Conservation (phyloP, 2,113 vertebrate genomes). For the Aleadryas rufinucha region DNA sequence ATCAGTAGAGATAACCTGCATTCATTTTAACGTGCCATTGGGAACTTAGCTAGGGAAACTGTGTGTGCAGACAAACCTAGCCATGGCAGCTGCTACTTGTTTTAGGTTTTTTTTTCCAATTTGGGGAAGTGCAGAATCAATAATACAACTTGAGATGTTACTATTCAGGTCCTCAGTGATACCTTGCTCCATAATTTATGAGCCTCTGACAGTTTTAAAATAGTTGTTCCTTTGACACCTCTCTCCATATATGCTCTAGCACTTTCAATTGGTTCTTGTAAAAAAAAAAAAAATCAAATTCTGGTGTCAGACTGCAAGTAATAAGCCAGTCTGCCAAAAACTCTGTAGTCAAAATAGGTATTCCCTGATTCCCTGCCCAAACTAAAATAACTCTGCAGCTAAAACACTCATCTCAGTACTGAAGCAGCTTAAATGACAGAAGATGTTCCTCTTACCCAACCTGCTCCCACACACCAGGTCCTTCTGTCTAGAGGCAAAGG, state of each 20-base stretch:
- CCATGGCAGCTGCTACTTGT: neutral
- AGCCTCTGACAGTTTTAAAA: neutral
- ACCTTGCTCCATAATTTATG: neutral
- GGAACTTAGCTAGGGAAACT: neutral
- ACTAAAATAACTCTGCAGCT: neutral
- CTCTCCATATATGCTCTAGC: neutral
- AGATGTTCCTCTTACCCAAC: neutral
- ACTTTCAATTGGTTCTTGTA: neutral
- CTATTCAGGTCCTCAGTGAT: neutral
- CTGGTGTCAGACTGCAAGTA: neutral
- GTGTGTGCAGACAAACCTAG: neutral
- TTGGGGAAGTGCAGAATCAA: neutral
- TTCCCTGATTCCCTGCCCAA: neutral
- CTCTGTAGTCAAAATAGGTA: neutral
- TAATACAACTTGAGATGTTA: neutral
- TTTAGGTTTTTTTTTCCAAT: neutral
- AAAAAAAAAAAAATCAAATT: neutral
- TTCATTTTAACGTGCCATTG: neutral
- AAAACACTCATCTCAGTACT: neutral
- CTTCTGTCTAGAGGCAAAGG: neutral
- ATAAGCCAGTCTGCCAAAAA: neutral
- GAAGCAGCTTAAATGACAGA: neutral
- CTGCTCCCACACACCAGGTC: neutral
- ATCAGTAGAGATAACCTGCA: neutral
- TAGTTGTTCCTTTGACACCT: neutral